Percentiles rank a stretch among this genome's conserved stretches.
phyloP scores from a whole-genome alignment of 1,140 invertebrate species.

The Scaptomyza graminum region DNA sequence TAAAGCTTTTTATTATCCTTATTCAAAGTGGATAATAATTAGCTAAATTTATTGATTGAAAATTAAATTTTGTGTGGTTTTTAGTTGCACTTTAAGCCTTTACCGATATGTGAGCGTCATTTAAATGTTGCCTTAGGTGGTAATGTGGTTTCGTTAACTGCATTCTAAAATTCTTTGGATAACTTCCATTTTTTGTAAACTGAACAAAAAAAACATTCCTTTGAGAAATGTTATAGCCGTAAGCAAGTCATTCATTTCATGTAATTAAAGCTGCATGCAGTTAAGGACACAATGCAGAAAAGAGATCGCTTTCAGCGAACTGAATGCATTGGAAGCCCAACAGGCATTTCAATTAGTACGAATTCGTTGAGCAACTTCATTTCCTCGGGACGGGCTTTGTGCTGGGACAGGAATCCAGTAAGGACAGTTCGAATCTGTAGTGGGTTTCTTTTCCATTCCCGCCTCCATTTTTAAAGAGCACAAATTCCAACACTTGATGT shows the following conservation, averaged over 20 bases:
- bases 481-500: constrained; percentile 41
- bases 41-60: neutral
- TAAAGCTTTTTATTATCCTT: too few species aligned
- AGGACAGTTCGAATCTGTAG: constrained; percentile 8
- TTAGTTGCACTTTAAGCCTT: neutral
- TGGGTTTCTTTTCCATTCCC: constrained; percentile 23
- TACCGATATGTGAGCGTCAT: neutral
- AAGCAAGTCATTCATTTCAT: constrained; percentile 10
- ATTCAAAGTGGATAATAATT: too few species aligned
- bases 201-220: neutral
- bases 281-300: neutral
- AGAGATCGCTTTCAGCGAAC: constrained; percentile 1
- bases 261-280: constrained; percentile 34
- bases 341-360: constrained; percentile 60
- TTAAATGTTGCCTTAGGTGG: neutral
- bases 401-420: neutral
- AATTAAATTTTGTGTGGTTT: neutral
- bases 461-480: constrained; percentile 18
- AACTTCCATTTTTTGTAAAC: neutral
- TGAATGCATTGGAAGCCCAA: constrained; percentile 6
- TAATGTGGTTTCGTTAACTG: neutral
- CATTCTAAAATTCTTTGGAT: constrained; percentile 7
- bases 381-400: constrained; percentile 9
- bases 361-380: constrained; percentile 33
- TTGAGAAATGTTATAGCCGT: constrained; percentile 19